Base-by-base conservation (phyloP, 2,888 invertebrate genomes). In the Timema podura region DNA sequence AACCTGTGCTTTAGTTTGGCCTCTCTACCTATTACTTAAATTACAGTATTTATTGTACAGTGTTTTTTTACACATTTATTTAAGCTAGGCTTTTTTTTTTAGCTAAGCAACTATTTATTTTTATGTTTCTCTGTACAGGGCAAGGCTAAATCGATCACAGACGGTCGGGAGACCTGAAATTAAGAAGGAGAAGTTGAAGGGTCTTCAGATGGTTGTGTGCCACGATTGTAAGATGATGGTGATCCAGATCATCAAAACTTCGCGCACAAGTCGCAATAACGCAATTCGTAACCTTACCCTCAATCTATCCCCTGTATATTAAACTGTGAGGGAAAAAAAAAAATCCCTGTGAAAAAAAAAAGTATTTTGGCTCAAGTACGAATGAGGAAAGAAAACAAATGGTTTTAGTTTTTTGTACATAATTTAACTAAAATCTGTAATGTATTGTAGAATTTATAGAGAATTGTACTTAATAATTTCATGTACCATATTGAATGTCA, bases 161-260 rank as follows among this genome's bases (percentile, higher is more conserved):
- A 83, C 86, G 70, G 79, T 87, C 30, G 86, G 85, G 72, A 68
- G 74, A 81, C 82, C 65, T 79, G 71, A 71, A 11, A 54, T 46
- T 8, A 72, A 72, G 65, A 74, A 74, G 73, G 80, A 81, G 72
- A 79, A 79, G 74, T 73, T 81, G 73, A 80, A 79, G 74, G 84
- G 85, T 64, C 90, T 93, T 72, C 89, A 92, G 79, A 93, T 95
- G 90, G 90, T 91, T 73, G 95, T 96, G 65, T 97, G 96, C 80
- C 91, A 93, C 81, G 96, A 96, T 85, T 97, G 96, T 84, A 94
- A 94, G 80, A 91, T 92, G 72, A 92, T 96, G 91, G 93, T 96
- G 72, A 88, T 95, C 77, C 94, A 95, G 83, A 95, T 96, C 80
- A 95, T 96, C 80, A 91, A 94, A 82, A 93, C 95, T 44, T 92